Evolutionary conservation across 30 jellyfish, hydroid and myxozoan species (phyloP).

Genomic region (Hydra vulgaris): DNA sequence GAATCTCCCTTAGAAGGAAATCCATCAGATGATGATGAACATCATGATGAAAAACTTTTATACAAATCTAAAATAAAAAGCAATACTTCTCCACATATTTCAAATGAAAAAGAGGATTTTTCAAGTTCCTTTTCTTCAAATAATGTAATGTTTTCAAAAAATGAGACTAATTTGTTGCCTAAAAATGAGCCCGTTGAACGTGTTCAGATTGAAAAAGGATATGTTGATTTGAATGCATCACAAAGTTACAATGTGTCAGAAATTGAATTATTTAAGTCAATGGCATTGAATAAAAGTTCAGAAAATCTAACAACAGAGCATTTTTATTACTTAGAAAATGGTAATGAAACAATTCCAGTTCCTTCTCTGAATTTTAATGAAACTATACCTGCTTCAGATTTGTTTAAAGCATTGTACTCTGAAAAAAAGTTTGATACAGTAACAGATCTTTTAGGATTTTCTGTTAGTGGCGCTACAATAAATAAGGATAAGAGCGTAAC

Average conservation of each 20-base stretch:
- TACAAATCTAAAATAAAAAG: background rate
- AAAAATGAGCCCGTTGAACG: no score
- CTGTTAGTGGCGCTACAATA: background rate
- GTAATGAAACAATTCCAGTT: background rate
- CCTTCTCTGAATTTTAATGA: background rate
- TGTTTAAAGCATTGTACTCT: background rate
- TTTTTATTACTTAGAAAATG: background rate
- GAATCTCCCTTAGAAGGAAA: no score
- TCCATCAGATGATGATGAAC: background rate
- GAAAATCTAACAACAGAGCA: background rate
- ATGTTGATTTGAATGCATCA: background rate
- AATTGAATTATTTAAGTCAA: background rate
- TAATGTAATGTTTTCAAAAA: no score
- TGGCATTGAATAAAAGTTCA: background rate
- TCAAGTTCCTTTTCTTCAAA: no score
- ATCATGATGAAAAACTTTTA: background rate
- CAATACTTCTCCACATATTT: background rate
- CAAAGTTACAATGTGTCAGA: background rate
- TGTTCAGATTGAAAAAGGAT: no score
- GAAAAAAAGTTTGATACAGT: background rate
- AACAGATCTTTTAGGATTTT: background rate
- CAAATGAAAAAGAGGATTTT: no score
- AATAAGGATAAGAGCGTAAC: background rate
- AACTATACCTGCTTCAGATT: background rate
- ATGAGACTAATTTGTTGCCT: no score